Evolutionary conservation across 2,113 vertebrate species (phyloP).

Genomic region (Forbesichthys papilliferus): DNA sequence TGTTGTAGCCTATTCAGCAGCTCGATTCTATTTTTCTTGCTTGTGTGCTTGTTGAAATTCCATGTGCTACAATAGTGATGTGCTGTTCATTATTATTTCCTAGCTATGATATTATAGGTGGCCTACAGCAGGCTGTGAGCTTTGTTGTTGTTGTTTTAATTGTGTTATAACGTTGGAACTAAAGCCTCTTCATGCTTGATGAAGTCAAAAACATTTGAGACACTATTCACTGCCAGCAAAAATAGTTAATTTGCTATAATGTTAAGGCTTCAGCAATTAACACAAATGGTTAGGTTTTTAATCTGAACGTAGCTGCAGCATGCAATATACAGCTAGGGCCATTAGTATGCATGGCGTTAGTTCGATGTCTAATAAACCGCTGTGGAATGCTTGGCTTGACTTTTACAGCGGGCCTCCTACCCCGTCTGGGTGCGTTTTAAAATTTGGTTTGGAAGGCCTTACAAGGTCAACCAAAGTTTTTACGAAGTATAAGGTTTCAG

Average conservation of each 20-base stretch:
- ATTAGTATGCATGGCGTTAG: too few species aligned
- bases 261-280: too few species aligned
- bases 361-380: too few species aligned
- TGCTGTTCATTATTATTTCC: not conserved
- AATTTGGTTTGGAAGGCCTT: slow-evolving; percentile 40
- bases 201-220: too few species aligned
- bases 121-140: not conserved
- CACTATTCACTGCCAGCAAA: too few species aligned
- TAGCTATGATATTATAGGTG: not conserved
- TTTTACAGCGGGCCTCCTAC: slow-evolving; percentile 2
- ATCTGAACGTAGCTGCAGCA: too few species aligned
- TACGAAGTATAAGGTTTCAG: slow-evolving; percentile 9
- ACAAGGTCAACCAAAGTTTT: slow-evolving; percentile 45
- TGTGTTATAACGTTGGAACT: not conserved
- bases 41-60: slow-evolving; percentile 39
- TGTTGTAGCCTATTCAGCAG: not conserved
- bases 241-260: too few species aligned
- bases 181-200: too few species aligned
- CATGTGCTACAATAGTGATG: slow-evolving; percentile 11
- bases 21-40: slow-evolving; percentile 12
- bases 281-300: too few species aligned
- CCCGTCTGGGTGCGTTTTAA: slow-evolving; percentile 39
- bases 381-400: not conserved
- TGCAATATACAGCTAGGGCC: too few species aligned
- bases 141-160: not conserved